Conservation (phyloP, 2,113 vertebrate genomes). For the Tupaia chinensis region DNA sequence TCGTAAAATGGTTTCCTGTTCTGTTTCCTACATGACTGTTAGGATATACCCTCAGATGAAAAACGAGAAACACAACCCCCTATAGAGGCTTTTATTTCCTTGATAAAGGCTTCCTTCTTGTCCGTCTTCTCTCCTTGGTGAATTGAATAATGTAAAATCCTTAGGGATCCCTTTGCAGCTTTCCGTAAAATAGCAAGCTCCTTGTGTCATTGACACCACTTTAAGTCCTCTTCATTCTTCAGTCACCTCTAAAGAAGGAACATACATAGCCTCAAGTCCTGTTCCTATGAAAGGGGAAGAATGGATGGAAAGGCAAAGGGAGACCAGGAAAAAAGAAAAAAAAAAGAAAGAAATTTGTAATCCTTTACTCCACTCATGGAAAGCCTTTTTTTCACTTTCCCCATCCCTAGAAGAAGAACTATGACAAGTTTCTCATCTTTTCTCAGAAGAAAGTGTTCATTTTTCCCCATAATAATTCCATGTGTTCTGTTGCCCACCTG, state of each 20-base stretch:
- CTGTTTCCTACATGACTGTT: not conserved
- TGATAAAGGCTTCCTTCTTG: not conserved
- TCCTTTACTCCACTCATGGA: not conserved
- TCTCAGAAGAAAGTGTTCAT: not conserved
- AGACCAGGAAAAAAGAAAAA: not conserved
- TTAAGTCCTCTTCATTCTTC: not conserved
- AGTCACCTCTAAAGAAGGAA: not conserved
- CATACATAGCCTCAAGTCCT: not conserved
- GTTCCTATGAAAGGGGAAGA: not conserved
- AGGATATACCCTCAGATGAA: not conserved
- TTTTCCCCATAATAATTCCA: not conserved
- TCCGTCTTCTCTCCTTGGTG: not conserved
- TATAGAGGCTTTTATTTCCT: not conserved
- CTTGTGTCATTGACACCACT: not conserved
- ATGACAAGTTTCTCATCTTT: not conserved
- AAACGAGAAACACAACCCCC: no score
- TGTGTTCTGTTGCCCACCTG: not conserved
- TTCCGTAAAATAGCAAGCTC: not conserved
- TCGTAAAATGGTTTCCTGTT: not conserved
- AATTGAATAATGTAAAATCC: not conserved
- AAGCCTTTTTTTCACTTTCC: not conserved
- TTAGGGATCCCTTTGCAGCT: not conserved
- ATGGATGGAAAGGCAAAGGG: not conserved
- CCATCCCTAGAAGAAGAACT: not conserved
- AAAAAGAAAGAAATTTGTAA: not conserved